Conservation (phyloP, 1,140 invertebrate genomes). For the Nasonia vitripennis region DNA sequence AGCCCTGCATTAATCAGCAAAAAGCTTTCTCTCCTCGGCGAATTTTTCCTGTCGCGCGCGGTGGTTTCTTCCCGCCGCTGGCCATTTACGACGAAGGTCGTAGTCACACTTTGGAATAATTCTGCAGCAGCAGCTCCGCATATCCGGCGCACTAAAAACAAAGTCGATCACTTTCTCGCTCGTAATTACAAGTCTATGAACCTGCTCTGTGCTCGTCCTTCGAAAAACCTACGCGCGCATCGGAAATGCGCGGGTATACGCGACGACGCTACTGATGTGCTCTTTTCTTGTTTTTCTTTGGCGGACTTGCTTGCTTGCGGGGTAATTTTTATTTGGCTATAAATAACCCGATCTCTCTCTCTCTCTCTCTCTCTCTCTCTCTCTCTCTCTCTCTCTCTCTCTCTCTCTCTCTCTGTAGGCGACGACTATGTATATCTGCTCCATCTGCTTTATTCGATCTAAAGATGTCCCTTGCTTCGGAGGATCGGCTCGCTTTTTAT, state of each 20-base stretch:
- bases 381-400: neutral
- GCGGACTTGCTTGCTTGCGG: neutral
- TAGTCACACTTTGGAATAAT: constrained; percentile 30
- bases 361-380: neutral
- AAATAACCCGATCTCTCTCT: constrained; percentile 10
- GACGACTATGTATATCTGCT: too few species aligned
- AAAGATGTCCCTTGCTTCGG: neutral
- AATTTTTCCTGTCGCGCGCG: neutral
- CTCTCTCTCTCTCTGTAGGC: neutral
- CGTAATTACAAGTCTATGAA: constrained; percentile 6
- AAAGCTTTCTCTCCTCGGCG: neutral
- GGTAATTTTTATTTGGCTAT: constrained; percentile 27
- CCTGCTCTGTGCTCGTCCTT: constrained; percentile 9
- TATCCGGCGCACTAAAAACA: constrained; percentile 18
- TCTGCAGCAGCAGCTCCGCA: neutral
- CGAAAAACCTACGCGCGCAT: constrained; percentile 39
- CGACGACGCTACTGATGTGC: neutral
- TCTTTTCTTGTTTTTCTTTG: neutral
- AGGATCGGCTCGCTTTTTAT: too few species aligned
- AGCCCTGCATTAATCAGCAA: constrained; percentile 28
- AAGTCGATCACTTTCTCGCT: constrained; percentile 9
- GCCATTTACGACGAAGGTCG: constrained; percentile 37
- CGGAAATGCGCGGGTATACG: neutral
- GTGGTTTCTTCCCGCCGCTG: constrained; percentile 4
- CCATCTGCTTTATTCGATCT: neutral